Base-by-base conservation (phyloP, 1,140 invertebrate species). In the Panagrolaimus sp. region DNA sequence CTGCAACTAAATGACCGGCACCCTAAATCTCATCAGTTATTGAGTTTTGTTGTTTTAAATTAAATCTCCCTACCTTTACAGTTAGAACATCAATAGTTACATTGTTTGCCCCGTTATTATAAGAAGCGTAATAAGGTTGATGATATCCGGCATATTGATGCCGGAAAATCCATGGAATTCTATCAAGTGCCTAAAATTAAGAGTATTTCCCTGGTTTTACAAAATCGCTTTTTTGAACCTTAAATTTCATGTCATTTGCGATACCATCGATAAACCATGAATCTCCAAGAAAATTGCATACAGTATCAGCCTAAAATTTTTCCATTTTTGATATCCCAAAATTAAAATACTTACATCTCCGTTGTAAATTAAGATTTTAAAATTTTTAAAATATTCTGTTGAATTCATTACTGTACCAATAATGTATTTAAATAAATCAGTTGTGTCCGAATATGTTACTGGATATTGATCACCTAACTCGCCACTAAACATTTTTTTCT, bases 1-100 rank as follows among this genome's bases (percentile, higher is more conserved):
- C 80, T 1, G 86, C 86, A 1, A 87, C 86, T 84, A 87, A 87
- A 76, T 87, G 86, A 67, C 86, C 86, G 68, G 86, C 81, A 17
- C 85, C 86, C 78, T 38, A 7, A 38, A 38, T n/a, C n/a, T n/a
- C n/a, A n/a, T n/a, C n/a, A n/a, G n/a, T n/a, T n/a, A n/a, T n/a
- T n/a, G n/a, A n/a, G n/a, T n/a, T n/a, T n/a, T n/a, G n/a, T n/a
- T n/a, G n/a, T n/a, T n/a, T n/a, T n/a, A n/a, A n/a, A n/a, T n/a
- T n/a, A n/a, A 38, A 38, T 38, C 32, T 38, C n/a, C n/a, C n/a
- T 38, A 38, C 32, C 7, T 71, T 71, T 1, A 71, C 58, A 28
- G 70, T 71, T 10, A 71, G 21, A 38, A 71, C 70, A 43, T 71
- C 70, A 14, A 71, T 21, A 14, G 67, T 55, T 38, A 32, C 28